phyloP scores from a whole-genome alignment of 2,888 invertebrate genomes.

The Copidosoma aretas region DNA sequence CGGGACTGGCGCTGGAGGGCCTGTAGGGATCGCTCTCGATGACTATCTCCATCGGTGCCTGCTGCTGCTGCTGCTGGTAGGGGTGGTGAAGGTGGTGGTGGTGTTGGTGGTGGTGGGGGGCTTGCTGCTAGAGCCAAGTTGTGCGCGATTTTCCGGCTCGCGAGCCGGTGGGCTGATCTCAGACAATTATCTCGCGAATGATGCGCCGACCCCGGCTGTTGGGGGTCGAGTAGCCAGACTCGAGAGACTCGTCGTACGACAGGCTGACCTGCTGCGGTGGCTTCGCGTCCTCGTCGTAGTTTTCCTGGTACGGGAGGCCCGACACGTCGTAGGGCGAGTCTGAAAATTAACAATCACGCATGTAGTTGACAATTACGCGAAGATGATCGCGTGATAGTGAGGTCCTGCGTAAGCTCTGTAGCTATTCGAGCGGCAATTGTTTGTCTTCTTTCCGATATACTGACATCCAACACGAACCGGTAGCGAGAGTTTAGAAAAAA shows the following conservation, averaged over 20 bases:
- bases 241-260: constrained; percentile 91
- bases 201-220: constrained; percentile 91
- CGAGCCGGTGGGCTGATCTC: constrained; percentile 64
- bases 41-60: constrained; percentile 57
- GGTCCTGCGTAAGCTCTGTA: too few relatives aligned
- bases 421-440: too few relatives aligned
- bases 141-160: constrained; percentile 60
- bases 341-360: constrained; percentile 58
- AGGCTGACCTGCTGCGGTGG: constrained; percentile 86
- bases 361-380: too few relatives aligned
- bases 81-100: constrained; percentile 37
- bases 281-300: constrained; percentile 79
- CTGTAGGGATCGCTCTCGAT: constrained; percentile 54
- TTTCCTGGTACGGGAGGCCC: constrained; percentile 85
- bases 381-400: too few relatives aligned
- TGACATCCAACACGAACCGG: too few relatives aligned
- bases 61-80: constrained; percentile 47
- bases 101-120: constrained; percentile 48
- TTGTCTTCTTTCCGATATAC: too few relatives aligned
- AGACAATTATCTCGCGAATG: constrained; percentile 93
- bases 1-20: constrained; percentile 37
- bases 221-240: constrained; percentile 93
- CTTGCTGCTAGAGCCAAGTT: constrained; percentile 62
- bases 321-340: constrained; percentile 95
- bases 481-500: neutral